Base-by-base conservation (phyloP, 2,113 vertebrate genomes). In the Bolborhynchus lineola region DNA sequence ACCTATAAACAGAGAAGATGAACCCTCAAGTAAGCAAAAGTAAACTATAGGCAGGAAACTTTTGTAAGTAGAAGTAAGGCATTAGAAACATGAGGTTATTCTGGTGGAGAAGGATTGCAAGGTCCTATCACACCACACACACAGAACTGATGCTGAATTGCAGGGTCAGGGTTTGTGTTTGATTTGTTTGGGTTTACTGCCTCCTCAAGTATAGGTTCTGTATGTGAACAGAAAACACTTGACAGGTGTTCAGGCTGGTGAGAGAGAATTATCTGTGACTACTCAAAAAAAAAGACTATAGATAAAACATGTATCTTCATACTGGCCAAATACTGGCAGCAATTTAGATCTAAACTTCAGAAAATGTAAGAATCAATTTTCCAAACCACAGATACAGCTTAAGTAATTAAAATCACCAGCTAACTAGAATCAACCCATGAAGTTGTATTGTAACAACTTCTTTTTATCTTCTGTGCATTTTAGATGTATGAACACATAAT, bases 71-170 rank as follows among this genome's bases (percentile, higher is more conserved):
- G 41, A 59, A 23, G 15, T 6, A 80, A 76, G 33, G 7, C 9
- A 25, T 35, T 37, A 75, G 20, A 79, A 24, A 29, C 8, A 53
- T 42, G 35, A 46, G 6, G 7, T 55, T 64, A 9, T 18, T 46
- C 28, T 41, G 26, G 29, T 2, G 35, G 39, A 76, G 77, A 57
- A 0, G 1, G 33, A 19, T 55, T 72, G 44, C 13, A 47, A 50
- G 0, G 1, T 87, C 52, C 33, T 50, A 7, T 59, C 52, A 71
- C 10, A 8, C 10, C 19, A 20, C 0, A 3, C 13, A 39, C 1
- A 11, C 5, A 12, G 26, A 18, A 55, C 1, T 52, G 33, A 92
- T 16, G 14, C 16, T 5, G 6, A 82, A 64, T 24, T 65, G 1
- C 23, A 91, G 19, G 13, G 59, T 64, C 0, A 0, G 10, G 10